Conservation (phyloP, 2,797 vertebrate species). For the Astyanax mexicanus region DNA sequence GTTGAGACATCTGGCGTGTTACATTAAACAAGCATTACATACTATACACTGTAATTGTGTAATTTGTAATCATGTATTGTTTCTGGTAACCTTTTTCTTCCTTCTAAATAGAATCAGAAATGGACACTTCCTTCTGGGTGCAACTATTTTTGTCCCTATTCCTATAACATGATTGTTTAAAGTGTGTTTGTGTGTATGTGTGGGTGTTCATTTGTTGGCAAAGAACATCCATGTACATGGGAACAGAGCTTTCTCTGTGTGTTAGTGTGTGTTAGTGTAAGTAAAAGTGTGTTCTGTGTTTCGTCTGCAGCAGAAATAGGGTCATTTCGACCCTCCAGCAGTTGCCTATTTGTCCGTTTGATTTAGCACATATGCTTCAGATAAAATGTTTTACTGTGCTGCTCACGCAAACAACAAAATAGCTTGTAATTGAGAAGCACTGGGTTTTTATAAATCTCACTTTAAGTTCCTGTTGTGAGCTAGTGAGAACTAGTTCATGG, state of each 20-base stretch:
- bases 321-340: neutral
- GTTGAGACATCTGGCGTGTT: no score
- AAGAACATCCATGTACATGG: neutral
- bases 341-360: neutral
- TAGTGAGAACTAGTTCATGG: no score
- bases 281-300: neutral
- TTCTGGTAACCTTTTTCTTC: no score
- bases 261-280: conserved; percentile 11
- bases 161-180: neutral
- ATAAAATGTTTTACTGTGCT: neutral
- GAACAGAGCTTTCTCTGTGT: conserved; percentile 23
- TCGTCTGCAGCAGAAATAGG: neutral
- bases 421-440: neutral
- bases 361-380: neutral
- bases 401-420: no score
- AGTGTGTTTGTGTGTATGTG: conserved; percentile 30
- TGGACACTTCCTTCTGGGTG: no score
- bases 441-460: neutral
- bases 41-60: no score
- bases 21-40: no score
- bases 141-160: no score
- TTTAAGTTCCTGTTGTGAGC: neutral
- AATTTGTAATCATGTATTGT: no score
- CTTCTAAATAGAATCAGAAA: no score
- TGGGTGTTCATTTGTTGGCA: conserved; percentile 2